Base-by-base conservation (phyloP, 2,888 invertebrate species). In the Apeira syringaria region DNA sequence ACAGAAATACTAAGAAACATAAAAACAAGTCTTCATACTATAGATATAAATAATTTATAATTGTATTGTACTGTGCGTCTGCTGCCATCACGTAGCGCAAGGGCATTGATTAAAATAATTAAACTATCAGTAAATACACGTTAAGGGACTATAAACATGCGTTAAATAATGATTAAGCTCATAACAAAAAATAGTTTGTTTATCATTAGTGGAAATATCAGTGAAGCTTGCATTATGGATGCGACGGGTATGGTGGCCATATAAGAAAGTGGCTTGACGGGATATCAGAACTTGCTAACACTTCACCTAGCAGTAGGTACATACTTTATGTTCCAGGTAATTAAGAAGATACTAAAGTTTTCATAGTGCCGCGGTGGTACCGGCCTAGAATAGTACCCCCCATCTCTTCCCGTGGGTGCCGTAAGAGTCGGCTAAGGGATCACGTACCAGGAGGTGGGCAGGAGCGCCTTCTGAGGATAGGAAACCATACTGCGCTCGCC, bases 111-210 rank as follows among this genome's bases (percentile, higher is more conserved):
- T 73, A 74, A 72, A 77, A 73, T 77, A 74, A 79, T 75, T 68
- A 72, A 78, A 70, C 71, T 70, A 76, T 75, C 68, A 68, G 61
- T 47, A 58, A 61, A 64, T 71, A 73, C 72, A 73, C 69, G 74
- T 76, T 74, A 66, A 60, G 60, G 63, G 50, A 66, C 63, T 73
- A 71, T 71, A 71, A 72, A 76, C 74, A 74, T 71, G 64, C 68
- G 78, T 83, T 77, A 76, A 78, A 70, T 78, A 76, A 75, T 81
- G 81, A 85, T 86, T 83, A 84, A 77, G 72, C 69, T 74, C 61
- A 69, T 68, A 56, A 75, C 69, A 82, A 85, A 83, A 83, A 83
- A 71, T 66, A 55, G 59, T 64, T 60, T 59, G 61, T 62, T 69
- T 70, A 67, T 71, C 68, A 75, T 80, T 77, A 78, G 74, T 70